Evolutionary conservation across 2,888 invertebrate genomes (phyloP), one percentile per base, ranked within the genome.

Genomic region (Papilio elwesi): DNA sequence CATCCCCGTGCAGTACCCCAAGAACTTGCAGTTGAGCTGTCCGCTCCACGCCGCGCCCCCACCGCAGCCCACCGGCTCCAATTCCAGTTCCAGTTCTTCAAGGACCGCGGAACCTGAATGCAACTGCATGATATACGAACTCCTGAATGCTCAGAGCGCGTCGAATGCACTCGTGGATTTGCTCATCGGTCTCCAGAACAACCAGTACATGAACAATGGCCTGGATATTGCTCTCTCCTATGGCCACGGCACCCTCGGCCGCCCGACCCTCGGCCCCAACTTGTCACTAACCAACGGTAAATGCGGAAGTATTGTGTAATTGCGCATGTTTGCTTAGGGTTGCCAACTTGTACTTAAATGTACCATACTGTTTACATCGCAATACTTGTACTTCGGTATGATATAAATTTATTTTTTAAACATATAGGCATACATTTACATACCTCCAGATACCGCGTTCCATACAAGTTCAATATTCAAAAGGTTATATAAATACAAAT

Each of bases 111-210:
- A 92, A 53, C 90, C 92, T 0, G 93, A 93, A 59, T 94, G 94
- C 82, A 92, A 94, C 75, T 94, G 94, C 78, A 87, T 93, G 11
- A 87, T 94, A 10, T 91, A 91, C 77, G 93, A 93, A 73, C 75
- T 94, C 0, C 80, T 94, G 0, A 93, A 90, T 83, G 91, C 93
- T 0, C 92, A 93, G 62, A 88, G 88, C 74, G 90, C 94, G 0
- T 87, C 90, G 12, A 94, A 94, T 77, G 93, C 94, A 0, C 76
- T 94, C 0, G 92, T 94, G 0, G 94, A 94, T 8, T 81, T 94
- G 0, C 82, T 94, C 0, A 90, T 94, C 36, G 91, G 92, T 0
- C 77, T 94, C 2, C 94, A 94, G 73, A 93, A 91, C 75, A 94
- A 91, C 76, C 93, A 94, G 64, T 94, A 91, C 75, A 87, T 90